phyloP scores from a whole-genome alignment of 2,113 vertebrate species.

The Chrysochloris asiatica region DNA sequence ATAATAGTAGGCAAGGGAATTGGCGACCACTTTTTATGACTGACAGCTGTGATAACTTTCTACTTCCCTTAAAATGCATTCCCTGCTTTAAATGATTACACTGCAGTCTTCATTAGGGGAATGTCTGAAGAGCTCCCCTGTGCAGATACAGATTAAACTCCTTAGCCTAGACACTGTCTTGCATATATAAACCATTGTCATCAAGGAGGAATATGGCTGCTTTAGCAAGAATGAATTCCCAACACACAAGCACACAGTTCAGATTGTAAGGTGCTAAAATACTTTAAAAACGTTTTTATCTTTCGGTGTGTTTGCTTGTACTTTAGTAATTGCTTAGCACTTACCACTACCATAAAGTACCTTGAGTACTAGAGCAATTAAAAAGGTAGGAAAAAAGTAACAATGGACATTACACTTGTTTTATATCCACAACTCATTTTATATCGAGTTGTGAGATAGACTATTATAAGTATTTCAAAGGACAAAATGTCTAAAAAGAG shows the following conservation, averaged over 20 bases:
- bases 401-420: too few relatives aligned
- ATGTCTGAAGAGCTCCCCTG: background rate
- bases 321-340: background rate
- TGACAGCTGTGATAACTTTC: too few relatives aligned
- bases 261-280: too few relatives aligned
- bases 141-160: background rate
- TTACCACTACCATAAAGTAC: background rate
- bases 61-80: background rate
- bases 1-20: too few relatives aligned
- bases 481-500: slow-evolving; percentile 45
- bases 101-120: background rate
- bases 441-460: background rate
- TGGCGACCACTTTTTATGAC: too few relatives aligned
- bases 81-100: background rate
- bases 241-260: background rate
- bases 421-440: background rate
- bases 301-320: background rate
- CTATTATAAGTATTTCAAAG: background rate
- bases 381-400: too few relatives aligned
- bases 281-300: background rate
- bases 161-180: background rate
- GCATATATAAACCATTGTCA: background rate
- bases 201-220: background rate
- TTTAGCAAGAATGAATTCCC: background rate
- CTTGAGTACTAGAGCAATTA: background rate